A percentile compares a stretch with the other conserved stretches of the same genome.
These are phyloP conservation scores for Dasyornis broadbenti DNA, from an alignment of 2,113 vertebrate species.

Conservation along the genomic window DNA sequence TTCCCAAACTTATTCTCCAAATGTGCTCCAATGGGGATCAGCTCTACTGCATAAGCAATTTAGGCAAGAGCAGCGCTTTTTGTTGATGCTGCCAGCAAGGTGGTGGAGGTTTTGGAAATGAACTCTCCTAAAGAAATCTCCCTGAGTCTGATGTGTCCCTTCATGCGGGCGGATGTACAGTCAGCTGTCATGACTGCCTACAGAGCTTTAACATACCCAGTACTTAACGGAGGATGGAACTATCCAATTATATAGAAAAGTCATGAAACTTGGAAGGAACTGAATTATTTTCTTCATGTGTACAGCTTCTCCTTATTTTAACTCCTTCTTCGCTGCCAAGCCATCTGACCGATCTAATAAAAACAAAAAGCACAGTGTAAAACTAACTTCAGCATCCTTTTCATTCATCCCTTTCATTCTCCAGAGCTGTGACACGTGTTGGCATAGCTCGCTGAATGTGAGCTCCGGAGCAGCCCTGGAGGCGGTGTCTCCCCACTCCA, in stretches of 20 bases:
- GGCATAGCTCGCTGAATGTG: background rate
- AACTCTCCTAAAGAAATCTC: background rate
- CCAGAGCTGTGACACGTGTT: fast-evolving
- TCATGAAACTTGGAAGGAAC: background rate
- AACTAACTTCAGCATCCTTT: background rate
- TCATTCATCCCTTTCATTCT: background rate
- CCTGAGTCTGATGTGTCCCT: background rate
- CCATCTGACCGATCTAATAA: background rate
- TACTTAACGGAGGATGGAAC: background rate
- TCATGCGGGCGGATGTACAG: background rate
- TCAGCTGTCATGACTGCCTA: constrained; percentile 24
- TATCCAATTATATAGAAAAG: background rate
- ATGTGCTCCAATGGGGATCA: background rate
- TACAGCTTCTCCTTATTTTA: background rate
- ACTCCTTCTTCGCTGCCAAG: background rate
- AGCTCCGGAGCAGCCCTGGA: background rate
- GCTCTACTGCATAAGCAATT: background rate
- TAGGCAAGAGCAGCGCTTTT: background rate
- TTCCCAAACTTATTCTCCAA: background rate
- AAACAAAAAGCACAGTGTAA: background rate
- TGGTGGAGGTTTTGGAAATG: background rate
- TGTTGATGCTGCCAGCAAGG: background rate
- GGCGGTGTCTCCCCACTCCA: background rate
- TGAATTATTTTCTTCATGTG: background rate
- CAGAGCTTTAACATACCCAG: background rate